Evolutionary conservation across 2,113 vertebrate genomes (phyloP), one percentile per base, ranked within the genome.

Genomic region (Melanerpes formicivorus): DNA sequence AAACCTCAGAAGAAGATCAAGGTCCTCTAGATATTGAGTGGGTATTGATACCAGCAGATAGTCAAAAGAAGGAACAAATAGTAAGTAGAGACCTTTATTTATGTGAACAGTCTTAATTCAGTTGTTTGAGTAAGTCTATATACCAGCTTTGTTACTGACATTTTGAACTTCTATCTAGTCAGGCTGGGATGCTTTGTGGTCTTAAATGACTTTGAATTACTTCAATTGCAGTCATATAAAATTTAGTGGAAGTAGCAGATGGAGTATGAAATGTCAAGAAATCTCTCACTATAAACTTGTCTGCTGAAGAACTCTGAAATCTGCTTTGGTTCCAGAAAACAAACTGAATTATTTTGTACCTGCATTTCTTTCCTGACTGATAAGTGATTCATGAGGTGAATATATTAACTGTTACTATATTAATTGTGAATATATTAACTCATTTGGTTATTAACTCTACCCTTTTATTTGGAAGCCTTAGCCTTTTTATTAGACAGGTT

Each of bases 11-110:
- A 1, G 84, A 89, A 30, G 98, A 98, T 90, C 59, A 86, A 40
- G 97, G 97, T 4, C 92, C 97, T 0, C 82, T 98, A 76, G 98
- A 98, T 91, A 98, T 98, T 23, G 98, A 98, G 26, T 98, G 98
- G 98, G 94, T 96, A 37, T 67, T 98, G 3, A 97, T 98, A 50
- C 96, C 98, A 37, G 46, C 97, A 25, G 98, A 98, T 84, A 97
- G 94, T 80, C 97, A 97, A 93, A 96, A 95, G 82, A 91, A 32
- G 40, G 98, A 98, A 40, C 69, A 96, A 93, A 94, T 97, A 93
- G 97, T 98, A 93, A 98, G 98, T 98, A 62, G n/a, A 90, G 11
- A 69, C 22, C 46, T 70, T 14, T 75, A 71, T 52, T 69, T 78
- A 34, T 71, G 48, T 65, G 11, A 14, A 21, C 3, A 26, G 6